Evolutionary conservation across 2,113 vertebrate species (phyloP), one percentile per base, ranked within the genome.

Genomic region (Syrrhaptes paradoxus): DNA sequence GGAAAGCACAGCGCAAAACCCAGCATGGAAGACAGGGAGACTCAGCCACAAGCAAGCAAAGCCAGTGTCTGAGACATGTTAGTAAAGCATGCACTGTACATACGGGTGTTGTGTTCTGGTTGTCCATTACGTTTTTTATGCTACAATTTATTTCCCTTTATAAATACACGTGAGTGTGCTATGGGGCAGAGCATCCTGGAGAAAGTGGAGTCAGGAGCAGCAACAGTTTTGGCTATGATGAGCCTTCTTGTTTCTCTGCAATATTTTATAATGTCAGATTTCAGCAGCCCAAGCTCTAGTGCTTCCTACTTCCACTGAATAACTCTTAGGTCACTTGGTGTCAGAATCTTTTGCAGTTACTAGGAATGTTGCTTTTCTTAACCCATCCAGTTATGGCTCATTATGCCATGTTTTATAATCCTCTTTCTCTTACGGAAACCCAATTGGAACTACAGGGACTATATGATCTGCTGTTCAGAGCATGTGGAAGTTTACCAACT

Each of bases 21-120:
- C 82, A 92, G 70, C 78, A 55, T 0, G 0, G 57, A 83, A 81
- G 34, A 81, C 48, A 45, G 7, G 61, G 66, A 78, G 57, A 71
- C 49, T 70, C 77, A 96, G 93, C 83, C 90, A 66, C 0, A 93
- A 97, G 96, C 95, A 92, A 96, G 95, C 95, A 82, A 89, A 95
- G 96, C 90, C 92, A 85, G 54, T 57, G 41, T 58, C 61, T 70
- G 68, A 85, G 70, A 13, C 13, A 6, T 32, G 76, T 96, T 96
- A 97, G 95, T 54, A 96, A 96, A 96, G 95, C 93, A 94, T 88
- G 88, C 83, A 66, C 41, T 52, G 73, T n/a, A 25, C 3, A 2
- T 17, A 34, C 5, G 0, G 22, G 9, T 57, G 45, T 58, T 74
- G 21, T 12, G 8, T 54, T 55, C 75, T 77, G 22, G 13, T 8